Percentiles rank a stretch among this genome's conserved stretches.
Conservation (phyloP, 2,888 invertebrate species). For the Nymphalis urticae region DNA sequence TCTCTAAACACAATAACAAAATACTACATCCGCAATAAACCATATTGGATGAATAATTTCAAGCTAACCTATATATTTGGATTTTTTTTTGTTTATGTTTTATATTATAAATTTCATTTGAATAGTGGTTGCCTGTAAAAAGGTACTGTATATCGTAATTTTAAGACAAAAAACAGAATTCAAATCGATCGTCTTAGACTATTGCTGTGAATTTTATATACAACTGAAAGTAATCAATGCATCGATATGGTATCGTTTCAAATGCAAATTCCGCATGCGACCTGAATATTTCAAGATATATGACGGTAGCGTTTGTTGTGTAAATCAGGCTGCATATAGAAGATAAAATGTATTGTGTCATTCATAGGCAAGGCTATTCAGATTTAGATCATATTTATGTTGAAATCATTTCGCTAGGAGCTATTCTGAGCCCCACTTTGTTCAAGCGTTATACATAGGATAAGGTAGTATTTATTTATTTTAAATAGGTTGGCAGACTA, state of each 20-base stretch:
- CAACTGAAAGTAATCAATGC: conserved; percentile 34
- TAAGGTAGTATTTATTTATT: no score
- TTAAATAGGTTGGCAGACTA: no score
- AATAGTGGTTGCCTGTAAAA: no score
- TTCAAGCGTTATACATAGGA: no score
- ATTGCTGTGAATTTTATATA: conserved; percentile 10
- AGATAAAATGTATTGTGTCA: conserved; percentile 27
- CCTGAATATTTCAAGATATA: conserved; percentile 41
- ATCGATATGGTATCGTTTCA: conserved; percentile 35
- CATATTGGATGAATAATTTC: no score
- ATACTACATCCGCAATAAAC: no score
- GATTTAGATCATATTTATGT: background rate
- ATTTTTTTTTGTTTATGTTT: no score
- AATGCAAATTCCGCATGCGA: conserved; percentile 41
- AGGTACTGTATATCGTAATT: no score
- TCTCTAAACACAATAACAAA: no score
- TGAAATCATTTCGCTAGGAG: conserved; percentile 10
- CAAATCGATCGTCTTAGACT: background rate
- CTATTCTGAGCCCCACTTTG: no score
- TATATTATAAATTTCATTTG: no score
- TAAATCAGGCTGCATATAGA: conserved; percentile 34
- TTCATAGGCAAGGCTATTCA: conserved; percentile 24
- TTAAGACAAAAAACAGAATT: background rate
- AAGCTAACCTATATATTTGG: no score
- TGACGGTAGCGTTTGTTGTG: conserved; percentile 37